phyloP scores from a whole-genome alignment of 64 coral and sea anemone species.

The Acropora yongei region DNA sequence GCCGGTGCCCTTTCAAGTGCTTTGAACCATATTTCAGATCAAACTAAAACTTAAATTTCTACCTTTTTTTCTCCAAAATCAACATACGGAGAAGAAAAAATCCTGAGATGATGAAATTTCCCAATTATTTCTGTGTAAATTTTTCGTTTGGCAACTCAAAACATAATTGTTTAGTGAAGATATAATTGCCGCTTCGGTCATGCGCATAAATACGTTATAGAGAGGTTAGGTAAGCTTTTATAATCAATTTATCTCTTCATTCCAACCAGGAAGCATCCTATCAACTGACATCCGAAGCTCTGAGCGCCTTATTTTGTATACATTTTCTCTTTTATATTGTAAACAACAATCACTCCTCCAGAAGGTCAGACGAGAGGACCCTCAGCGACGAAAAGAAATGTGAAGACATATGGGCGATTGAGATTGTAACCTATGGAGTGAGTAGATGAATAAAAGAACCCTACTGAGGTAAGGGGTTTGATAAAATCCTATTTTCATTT shows the following conservation, averaged over 20 bases:
- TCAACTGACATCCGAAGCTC: background rate
- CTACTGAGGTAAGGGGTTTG: background rate
- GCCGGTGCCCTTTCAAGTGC: constrained; percentile 45
- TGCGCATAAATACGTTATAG: constrained; percentile 5
- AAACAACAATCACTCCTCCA: background rate
- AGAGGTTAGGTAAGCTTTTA: constrained; percentile 29
- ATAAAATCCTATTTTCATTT: background rate
- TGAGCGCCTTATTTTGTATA: background rate
- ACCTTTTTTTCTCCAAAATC: background rate
- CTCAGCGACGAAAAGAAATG: background rate
- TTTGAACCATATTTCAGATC: background rate
- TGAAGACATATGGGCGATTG: background rate
- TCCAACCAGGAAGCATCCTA: background rate
- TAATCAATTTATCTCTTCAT: background rate
- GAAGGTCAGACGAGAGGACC: background rate
- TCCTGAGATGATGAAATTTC: background rate
- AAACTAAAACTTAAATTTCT: background rate
- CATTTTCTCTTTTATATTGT: background rate
- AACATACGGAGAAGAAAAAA: background rate
- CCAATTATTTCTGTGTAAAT: background rate
- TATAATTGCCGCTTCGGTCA: background rate
- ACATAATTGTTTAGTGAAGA: background rate
- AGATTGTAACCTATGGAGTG: background rate
- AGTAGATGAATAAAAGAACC: background rate
- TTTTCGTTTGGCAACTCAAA: background rate